Evolutionary conservation across 2,888 invertebrate genomes (phyloP), one percentile per base, ranked within the genome.

Genomic region (Crossocerus cetratus): DNA sequence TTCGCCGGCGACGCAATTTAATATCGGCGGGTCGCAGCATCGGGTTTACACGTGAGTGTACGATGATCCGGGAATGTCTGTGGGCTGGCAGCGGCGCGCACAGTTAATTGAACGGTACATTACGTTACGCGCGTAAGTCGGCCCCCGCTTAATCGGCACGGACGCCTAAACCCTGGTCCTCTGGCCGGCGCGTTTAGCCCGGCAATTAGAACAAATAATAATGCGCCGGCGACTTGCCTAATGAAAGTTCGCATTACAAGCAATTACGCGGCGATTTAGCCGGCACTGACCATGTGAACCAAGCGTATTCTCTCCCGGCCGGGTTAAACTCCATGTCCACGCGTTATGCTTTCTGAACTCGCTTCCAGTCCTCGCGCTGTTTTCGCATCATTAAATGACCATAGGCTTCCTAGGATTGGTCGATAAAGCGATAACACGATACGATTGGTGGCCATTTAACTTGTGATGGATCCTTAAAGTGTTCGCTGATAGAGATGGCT

Each of bases 41-140:
- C 60, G 54, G 62, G 65, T 68, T 70, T 63, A n/a, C 65, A 18
- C 14, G 55, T 13, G 44, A 58, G 59, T 32, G 54, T 23, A 63
- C 16, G 62, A 72, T 45, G 67, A 21, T 43, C 18, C 21, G 14
- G 21, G 49, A 62, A 71, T 22, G 32, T 49, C 60, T 65, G 74
- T 13, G 61, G 66, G 55, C 21, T 53, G 55, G 59, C 63, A 59
- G 56, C 22, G 53, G 42, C 44, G 16, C 8, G 45, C 64, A 21
- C 42, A 18, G 58, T 65, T 72, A 72, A 74, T 74, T 69, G 68
- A 45, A 65, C 68, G 55, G 65, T 72, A 65, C 68, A 74, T 68
- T 63, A 62, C 65, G 62, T 49, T 62, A 57, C 32, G 59, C 56
- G 43, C 64, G 59, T n/a, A 64, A 67, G 63, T 66, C 53, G 64